Evolutionary conservation across 2,113 vertebrate species (phyloP), one percentile per base, ranked within the genome.

Genomic region (Choloepus hoffmanni): DNA sequence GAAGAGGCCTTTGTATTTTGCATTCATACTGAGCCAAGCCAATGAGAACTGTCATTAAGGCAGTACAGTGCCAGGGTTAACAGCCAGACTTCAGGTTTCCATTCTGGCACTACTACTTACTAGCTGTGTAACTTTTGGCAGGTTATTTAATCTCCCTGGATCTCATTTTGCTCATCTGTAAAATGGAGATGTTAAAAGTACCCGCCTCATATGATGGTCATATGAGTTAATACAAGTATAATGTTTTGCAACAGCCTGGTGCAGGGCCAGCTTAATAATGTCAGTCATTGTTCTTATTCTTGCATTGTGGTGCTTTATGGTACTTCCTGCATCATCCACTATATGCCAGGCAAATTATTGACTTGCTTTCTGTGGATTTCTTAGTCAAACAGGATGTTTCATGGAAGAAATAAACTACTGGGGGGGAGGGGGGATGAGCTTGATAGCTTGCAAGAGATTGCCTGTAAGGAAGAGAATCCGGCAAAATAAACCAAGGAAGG

Each of bases 151-250:
- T 45, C 53, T 62, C 48, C 53, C 43, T 70, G 4, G 30, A 53
- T 85, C 48, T 85, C 21, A 55, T 58, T 95, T 84, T 93, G 74
- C 36, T 92, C 40, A 63, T 95, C 72, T 92, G 23, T 95, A 74
- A 85, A 91, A 77, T 67, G 73, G 26, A 95, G 21, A 30, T 94
- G 21, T 55, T 68, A 16, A 45, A 58, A 84, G 43, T 70, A 45
- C 48, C 12, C 9, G 88, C 4, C 19, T 94, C 23, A 0, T 43
- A 21, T 84, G 60, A 14, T 40, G 2, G 40, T 87, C 83, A 13
- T 87, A 63, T 53, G 14, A 63, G 11, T n/a, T 73, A 53, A 67
- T 67, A 53, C 3, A 24, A n/a, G 16, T 63, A 60, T 50, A 62
- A 26, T 24, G 19, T 36, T 55, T 40, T 82, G 58, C 3, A 78